phyloP scores from a whole-genome alignment of 2,888 invertebrate species.

The Hydrotaea cyrtoneurina region DNA sequence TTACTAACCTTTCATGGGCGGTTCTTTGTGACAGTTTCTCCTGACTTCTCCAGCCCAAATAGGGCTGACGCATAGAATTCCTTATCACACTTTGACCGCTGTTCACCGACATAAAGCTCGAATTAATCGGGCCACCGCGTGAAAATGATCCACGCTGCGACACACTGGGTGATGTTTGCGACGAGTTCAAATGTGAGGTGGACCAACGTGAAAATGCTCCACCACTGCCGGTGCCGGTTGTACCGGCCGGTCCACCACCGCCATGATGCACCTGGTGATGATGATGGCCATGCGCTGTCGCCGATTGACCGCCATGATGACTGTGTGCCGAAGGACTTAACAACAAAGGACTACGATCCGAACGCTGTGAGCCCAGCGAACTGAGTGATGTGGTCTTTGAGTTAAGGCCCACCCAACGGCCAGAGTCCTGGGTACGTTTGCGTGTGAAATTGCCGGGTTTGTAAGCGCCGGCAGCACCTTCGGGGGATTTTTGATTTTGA shows the following conservation, averaged over 20 bases:
- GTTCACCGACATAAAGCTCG: slow-evolving; percentile 83
- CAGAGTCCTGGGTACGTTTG: slow-evolving; percentile 87
- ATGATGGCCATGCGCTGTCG: slow-evolving; percentile 60
- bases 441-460: slow-evolving; percentile 91
- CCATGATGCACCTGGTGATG: not conserved
- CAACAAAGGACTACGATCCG: slow-evolving; percentile 80
- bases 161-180: slow-evolving; percentile 88
- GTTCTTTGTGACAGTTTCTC: slow-evolving; percentile 90
- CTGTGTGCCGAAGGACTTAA: slow-evolving; percentile 81
- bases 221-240: slow-evolving; percentile 63
- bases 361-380: slow-evolving; percentile 84
- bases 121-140: slow-evolving; percentile 82
- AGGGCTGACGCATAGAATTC: slow-evolving; percentile 90
- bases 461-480: slow-evolving; percentile 71
- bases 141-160: slow-evolving; percentile 88
- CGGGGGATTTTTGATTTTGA: slow-evolving; percentile 76
- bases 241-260: slow-evolving; percentile 59
- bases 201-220: slow-evolving; percentile 84
- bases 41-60: slow-evolving; percentile 94
- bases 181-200: slow-evolving; percentile 88
- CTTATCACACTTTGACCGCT: slow-evolving; percentile 83
- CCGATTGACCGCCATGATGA: slow-evolving; percentile 80
- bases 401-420: slow-evolving; percentile 86
- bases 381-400: slow-evolving; percentile 93
- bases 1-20: slow-evolving; percentile 88